These are phyloP conservation scores for Archips xylosteana DNA, from an alignment of 2,888 invertebrate species.

Conservation along the genomic window DNA sequence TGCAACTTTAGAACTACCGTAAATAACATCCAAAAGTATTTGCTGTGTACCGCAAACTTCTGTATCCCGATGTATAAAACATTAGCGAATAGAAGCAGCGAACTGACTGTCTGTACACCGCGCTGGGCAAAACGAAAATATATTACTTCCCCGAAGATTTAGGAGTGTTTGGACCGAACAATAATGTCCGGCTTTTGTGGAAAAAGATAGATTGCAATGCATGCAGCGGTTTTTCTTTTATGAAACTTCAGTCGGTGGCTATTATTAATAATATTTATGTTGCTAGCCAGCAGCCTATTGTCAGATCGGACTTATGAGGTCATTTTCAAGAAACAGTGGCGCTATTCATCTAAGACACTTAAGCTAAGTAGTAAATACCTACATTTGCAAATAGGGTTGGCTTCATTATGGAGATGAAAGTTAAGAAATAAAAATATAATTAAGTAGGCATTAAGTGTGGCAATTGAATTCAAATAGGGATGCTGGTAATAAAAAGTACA, in stretches of 20 bases:
- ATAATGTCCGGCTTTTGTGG: constrained; percentile 87
- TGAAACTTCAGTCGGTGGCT: constrained; percentile 76
- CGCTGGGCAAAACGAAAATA: constrained; percentile 86
- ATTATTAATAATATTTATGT: constrained; percentile 84
- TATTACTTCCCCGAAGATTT: constrained; percentile 86
- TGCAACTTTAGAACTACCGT: constrained; percentile 4
- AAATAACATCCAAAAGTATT: constrained; percentile 13
- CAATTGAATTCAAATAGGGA: too few species aligned
- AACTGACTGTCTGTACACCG: constrained; percentile 78
- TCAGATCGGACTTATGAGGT: constrained; percentile 64
- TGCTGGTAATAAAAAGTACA: too few species aligned
- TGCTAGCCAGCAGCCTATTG: constrained; percentile 65
- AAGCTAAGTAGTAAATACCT: not conserved
- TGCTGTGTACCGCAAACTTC: constrained; percentile 52
- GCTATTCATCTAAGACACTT: constrained; percentile 22
- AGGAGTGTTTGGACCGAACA: constrained; percentile 86
- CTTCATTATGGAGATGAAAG: too few species aligned
- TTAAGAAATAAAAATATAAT: too few species aligned
- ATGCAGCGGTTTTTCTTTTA: constrained; percentile 84
- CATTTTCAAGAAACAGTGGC: constrained; percentile 57
- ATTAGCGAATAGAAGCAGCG: constrained; percentile 78
- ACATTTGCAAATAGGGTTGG: too few species aligned
- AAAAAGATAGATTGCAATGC: constrained; percentile 86
- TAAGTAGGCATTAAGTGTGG: too few species aligned
- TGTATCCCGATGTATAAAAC: constrained; percentile 72